Evolutionary conservation across 2,113 vertebrate species (phyloP).

Genomic region (Scolopax mira): DNA sequence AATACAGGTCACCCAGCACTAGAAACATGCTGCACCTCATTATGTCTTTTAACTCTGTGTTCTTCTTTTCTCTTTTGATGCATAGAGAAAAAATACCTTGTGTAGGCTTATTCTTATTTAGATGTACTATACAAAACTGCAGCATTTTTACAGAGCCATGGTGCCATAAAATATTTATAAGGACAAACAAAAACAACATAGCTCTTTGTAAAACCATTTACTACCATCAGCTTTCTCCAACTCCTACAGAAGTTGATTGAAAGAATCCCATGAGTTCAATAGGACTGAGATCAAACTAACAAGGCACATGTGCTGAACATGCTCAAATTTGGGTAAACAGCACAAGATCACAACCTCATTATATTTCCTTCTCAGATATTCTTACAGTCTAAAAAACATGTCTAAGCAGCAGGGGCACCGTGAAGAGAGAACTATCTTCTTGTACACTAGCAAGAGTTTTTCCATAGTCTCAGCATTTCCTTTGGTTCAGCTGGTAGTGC

Average conservation of each 20-base stretch:
- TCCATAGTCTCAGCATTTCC: background rate
- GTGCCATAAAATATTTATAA: slow-evolving; percentile 33
- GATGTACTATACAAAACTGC: background rate
- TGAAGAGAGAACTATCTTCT: background rate
- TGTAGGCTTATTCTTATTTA: background rate
- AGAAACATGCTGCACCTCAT: background rate
- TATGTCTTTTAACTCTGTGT: slow-evolving; percentile 4
- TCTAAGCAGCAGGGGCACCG: background rate
- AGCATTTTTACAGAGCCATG: background rate
- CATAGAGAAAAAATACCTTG: background rate
- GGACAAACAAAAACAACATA: slow-evolving; percentile 20
- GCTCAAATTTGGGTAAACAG: background rate
- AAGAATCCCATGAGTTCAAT: background rate
- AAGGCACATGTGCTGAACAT: background rate
- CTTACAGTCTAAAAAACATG: background rate
- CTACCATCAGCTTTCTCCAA: background rate
- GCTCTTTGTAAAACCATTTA: slow-evolving; percentile 4
- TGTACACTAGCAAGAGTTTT: background rate
- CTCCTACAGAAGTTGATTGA: background rate
- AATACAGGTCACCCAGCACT: background rate
- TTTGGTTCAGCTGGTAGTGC: background rate
- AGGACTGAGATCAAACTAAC: background rate
- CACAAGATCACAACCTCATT: background rate
- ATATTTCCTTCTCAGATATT: background rate
- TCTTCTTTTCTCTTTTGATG: background rate